Percentiles rank a stretch among this genome's conserved stretches.
Evolutionary conservation across 2,113 vertebrate species (phyloP).

Genomic region (Capricornis sumatraensis): DNA sequence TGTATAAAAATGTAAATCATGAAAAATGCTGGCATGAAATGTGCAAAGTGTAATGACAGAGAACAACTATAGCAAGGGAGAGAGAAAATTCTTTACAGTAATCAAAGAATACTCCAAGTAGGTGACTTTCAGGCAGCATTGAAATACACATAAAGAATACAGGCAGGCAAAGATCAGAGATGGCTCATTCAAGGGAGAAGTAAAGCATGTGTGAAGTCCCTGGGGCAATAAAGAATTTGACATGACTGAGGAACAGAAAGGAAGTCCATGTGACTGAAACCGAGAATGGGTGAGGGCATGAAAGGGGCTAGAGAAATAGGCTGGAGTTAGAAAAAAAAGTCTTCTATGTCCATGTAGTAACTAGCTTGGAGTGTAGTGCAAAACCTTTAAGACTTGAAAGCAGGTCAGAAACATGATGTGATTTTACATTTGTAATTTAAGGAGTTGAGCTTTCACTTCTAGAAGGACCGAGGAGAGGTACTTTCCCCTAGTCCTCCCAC

Average conservation of each 20-base stretch:
- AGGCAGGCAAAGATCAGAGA: background rate
- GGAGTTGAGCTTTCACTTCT: background rate
- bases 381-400: background rate
- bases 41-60: background rate
- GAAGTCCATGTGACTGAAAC: background rate
- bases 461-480: background rate
- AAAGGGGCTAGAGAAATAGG: conserved; percentile 1
- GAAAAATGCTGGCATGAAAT: background rate
- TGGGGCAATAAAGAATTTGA: background rate
- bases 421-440: conserved; percentile 28
- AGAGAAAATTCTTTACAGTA: background rate
- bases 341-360: background rate
- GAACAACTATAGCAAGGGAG: background rate
- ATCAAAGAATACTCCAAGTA: background rate
- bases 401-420: background rate
- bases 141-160: background rate
- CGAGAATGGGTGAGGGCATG: background rate
- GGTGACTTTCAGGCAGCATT: background rate
- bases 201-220: background rate
- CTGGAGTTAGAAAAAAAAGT: background rate
- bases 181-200: background rate
- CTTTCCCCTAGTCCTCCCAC: background rate
- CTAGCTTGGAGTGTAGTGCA: background rate
- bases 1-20: background rate
- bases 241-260: background rate